Percentiles rank a stretch among this genome's conserved stretches.
Evolutionary conservation across 2,113 vertebrate species (phyloP).

Genomic region (Tamias sibiricus): DNA sequence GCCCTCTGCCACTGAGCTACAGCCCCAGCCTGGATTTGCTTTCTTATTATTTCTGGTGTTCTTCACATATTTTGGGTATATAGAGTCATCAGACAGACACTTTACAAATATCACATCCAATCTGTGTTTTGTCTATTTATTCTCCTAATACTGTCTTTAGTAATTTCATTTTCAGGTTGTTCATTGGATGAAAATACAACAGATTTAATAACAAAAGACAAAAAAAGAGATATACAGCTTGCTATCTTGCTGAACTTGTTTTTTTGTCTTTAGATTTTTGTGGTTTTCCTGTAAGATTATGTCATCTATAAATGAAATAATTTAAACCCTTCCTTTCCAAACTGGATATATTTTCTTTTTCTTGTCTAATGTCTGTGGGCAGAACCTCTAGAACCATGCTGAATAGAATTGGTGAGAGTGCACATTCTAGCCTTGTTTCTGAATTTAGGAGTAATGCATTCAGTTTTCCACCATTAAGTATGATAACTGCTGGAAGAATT

Average conservation of each 20-base stretch:
- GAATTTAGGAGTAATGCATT: background rate
- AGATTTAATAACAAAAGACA: background rate
- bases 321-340: background rate
- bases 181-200: background rate
- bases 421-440: background rate
- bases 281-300: background rate
- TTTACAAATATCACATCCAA: background rate
- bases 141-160: background rate
- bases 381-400: background rate
- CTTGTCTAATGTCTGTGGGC: background rate
- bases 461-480: background rate
- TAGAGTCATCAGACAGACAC: background rate
- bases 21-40: background rate
- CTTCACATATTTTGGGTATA: background rate
- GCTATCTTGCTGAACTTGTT: background rate
- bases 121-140: background rate
- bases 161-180: constrained; percentile 27
- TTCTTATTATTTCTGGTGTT: background rate
- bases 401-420: background rate
- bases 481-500: no score
- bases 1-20: no score
- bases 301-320: background rate
- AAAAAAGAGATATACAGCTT: background rate
- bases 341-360: background rate
- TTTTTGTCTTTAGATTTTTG: background rate